phyloP scores from a whole-genome alignment of 2,113 vertebrate genomes.

The Ariopsis seemanni region DNA sequence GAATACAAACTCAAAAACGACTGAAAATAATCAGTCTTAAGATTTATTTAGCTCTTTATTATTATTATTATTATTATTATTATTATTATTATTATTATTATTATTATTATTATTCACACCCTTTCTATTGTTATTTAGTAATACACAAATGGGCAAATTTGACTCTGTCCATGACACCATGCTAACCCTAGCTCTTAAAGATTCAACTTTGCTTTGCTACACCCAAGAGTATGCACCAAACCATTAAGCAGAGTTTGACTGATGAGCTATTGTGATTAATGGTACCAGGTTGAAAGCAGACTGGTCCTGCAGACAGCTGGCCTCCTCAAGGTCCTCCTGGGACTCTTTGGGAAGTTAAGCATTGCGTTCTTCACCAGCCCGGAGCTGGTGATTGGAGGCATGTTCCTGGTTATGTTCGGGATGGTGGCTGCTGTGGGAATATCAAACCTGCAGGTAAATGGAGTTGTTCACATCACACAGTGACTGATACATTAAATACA shows the following conservation, averaged over 20 bases:
- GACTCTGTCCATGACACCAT: background rate
- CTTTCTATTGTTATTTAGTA: background rate
- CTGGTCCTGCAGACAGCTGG: constrained; percentile 75
- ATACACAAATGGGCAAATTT: background rate
- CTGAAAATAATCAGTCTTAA: no score
- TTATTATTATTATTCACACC: background rate
- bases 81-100: no score
- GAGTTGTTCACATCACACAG: background rate
- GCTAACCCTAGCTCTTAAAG: background rate
- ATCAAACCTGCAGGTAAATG: constrained; percentile 77
- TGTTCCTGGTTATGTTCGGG: constrained; percentile 83
- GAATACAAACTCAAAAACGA: background rate
- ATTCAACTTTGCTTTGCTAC: background rate
- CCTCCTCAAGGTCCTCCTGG: constrained; percentile 75
- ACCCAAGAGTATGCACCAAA: background rate
- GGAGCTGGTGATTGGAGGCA: constrained; percentile 79
- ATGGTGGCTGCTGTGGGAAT: constrained; percentile 80
- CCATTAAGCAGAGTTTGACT: background rate
- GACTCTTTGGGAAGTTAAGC: constrained; percentile 78
- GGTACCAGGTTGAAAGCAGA: constrained; percentile 74
- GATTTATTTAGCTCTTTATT: background rate
- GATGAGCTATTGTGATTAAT: background rate
- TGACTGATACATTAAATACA: background rate
- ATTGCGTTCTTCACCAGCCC: constrained; percentile 80
- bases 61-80: background rate